Base-by-base conservation (phyloP, 1,140 invertebrate species). In the Diploscapter pachys region DNA sequence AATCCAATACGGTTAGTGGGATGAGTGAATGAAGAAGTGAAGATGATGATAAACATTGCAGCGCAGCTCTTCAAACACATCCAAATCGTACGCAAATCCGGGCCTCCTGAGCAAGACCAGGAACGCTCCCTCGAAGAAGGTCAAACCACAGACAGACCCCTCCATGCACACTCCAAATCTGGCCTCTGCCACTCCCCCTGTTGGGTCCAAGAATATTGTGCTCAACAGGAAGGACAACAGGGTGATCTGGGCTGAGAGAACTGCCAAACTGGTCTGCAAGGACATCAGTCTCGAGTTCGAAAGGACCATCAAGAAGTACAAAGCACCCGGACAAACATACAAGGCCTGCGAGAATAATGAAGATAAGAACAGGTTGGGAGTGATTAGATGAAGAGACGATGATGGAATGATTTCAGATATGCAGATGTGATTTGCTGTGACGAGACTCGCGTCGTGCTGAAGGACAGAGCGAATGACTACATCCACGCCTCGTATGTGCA, bases 371-470 rank as follows among this genome's bases (percentile, higher is more conserved):
- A 54, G 66, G 57, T 59, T 11, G 57, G 31, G 31, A 11, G 31
- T 31, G 57, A 31, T 2, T 31, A 31, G 31, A 31, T 31, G 31
- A 31, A 31, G 31, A 59, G 57, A 59, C 31, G 57, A 59, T 11
- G 57, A 31, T 59, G 9, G 31, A 11, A 11, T 59, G 9, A 11
- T 11, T 59, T 59, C 31, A 59, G 57, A 6, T 77, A 77, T 61
- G 50, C 4, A 5, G 76, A 77, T 61, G 65, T 77, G n/a, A 3
- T 77, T 6, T 77, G 76, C 56, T 2, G 50, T 5, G 71, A 77
- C 49, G 6, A 4, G 49, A 77, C 76, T 11, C 72, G 76, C 13
- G 76, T 77, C 5, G 51, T 76, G n/a, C 66, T 77, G 3, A 65
- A 69, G 61, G 52, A 76, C 11, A 63, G 71, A 8, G 48, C 63